These are phyloP conservation scores for Coranthus polyacanthus DNA, from an alignment of 2,797 vertebrate genomes.

Conservation along the genomic window DNA sequence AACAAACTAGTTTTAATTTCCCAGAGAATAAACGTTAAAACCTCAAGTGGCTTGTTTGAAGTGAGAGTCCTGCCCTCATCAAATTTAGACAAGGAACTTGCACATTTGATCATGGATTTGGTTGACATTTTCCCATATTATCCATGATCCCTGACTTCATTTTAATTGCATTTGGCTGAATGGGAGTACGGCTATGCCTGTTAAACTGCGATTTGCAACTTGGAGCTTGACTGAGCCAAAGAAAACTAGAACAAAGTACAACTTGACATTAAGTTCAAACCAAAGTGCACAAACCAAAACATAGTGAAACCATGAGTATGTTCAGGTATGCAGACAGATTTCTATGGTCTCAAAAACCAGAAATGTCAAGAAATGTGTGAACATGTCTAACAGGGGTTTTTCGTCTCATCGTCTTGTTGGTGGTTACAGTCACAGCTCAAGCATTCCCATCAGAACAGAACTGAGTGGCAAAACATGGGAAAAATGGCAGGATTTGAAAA, in stretches of 20 bases:
- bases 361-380: slow-evolving; percentile 38
- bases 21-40: background rate
- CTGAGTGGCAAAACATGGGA: no score
- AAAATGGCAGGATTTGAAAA: no score
- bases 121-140: slow-evolving; percentile 11
- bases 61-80: background rate
- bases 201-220: slow-evolving; percentile 24
- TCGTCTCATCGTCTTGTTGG: slow-evolving; percentile 6
- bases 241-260: slow-evolving; percentile 12
- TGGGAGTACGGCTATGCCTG: background rate
- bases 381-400: slow-evolving; percentile 27
- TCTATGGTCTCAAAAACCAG: slow-evolving; percentile 6
- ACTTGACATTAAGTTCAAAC: slow-evolving; percentile 29
- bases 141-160: slow-evolving; percentile 2
- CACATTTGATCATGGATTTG: slow-evolving; percentile 3
- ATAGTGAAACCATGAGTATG: background rate
- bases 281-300: slow-evolving; percentile 19
- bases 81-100: background rate
- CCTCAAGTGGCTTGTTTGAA: slow-evolving; percentile 5
- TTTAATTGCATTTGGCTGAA: slow-evolving; percentile 29
- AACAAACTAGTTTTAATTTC: background rate
- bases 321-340: slow-evolving; percentile 10
- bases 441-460: no score
- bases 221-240: slow-evolving; percentile 9
- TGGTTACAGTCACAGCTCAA: slow-evolving; percentile 23